Base-by-base conservation (phyloP, 2,888 invertebrate species). In the Morinoia aosen region DNA sequence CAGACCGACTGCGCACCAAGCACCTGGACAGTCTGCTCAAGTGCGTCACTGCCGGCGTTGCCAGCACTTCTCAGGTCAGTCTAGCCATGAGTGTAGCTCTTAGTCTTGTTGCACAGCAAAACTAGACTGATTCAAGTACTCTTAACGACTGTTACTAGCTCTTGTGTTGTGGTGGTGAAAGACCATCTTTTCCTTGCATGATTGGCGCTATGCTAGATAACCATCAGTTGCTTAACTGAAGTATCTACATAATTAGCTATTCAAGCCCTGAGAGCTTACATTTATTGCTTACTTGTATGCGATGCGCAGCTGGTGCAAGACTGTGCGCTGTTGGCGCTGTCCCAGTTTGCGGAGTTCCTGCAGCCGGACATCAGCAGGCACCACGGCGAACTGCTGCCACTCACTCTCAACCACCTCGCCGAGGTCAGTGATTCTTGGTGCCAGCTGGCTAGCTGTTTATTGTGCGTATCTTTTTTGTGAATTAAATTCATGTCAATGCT, bases 321-420 rank as follows among this genome's bases (percentile, higher is more conserved):
- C 97, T 98, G 98, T 0, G 98, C 98, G 0, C 98, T 98, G 94
- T 98, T 98, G 97, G 98, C 98, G 0, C 97, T 98, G 10, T 98
- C 98, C 0, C 98, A 98, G 97, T 98, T 98, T 97, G 98, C 98
- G 0, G 98, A 98, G 97, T 98, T 98, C 97, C 97, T 98, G 95
- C 98, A 98, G 97, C 98, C 98, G 7, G 98, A 98, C 96, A 98
- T 98, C 96, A 98, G 98, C 96, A 98, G 98, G 97, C 98, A 98
- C 97, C 98, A 98, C 0, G 97, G 98, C 0, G 98, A 98, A 97
- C 97, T 98, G 88, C 97, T 98, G 93, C 98, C 98, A 0, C 97
- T 98, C 91, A 97, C 98, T 11, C 97, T 97, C 97, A 98, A 98
- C 96, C 98, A 98, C 97, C 97, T 98, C 7, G 97, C 98, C n/a